These are phyloP conservation scores for Agrochola lota DNA, from an alignment of 2,888 invertebrate genomes.

Conservation along the genomic window DNA sequence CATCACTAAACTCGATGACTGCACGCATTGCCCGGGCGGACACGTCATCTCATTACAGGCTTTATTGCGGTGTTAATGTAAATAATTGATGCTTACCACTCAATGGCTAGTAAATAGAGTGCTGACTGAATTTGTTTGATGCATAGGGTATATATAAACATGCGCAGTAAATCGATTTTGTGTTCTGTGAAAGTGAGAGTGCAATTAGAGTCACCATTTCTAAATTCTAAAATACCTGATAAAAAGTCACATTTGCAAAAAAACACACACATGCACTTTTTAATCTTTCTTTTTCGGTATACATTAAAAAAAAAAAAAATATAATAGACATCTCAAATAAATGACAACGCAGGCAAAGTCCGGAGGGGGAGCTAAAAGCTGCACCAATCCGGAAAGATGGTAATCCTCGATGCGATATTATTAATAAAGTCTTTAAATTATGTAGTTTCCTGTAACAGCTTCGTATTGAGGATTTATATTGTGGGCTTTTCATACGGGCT, in stretches of 20 bases:
- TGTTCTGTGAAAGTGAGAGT: background rate
- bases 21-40: constrained; percentile 45
- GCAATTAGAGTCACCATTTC: background rate
- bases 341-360: background rate
- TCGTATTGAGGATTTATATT: background rate
- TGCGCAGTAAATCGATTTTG: background rate
- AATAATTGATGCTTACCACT: constrained; percentile 71
- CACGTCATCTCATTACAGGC: constrained; percentile 68
- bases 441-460: background rate
- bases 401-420: background rate
- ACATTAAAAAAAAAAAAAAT: too few species aligned
- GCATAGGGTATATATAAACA: background rate
- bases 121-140: background rate
- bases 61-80: constrained; percentile 73
- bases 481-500: background rate
- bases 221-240: background rate
- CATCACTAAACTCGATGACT: constrained; percentile 61
- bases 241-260: background rate
- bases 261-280: background rate
- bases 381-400: background rate
- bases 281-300: background rate
- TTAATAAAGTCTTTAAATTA: background rate
- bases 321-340: background rate
- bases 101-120: constrained; percentile 40
- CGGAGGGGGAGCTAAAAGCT: background rate